Conservation (phyloP, 2,888 invertebrate species). For the Xestoiulus laeticollis region DNA sequence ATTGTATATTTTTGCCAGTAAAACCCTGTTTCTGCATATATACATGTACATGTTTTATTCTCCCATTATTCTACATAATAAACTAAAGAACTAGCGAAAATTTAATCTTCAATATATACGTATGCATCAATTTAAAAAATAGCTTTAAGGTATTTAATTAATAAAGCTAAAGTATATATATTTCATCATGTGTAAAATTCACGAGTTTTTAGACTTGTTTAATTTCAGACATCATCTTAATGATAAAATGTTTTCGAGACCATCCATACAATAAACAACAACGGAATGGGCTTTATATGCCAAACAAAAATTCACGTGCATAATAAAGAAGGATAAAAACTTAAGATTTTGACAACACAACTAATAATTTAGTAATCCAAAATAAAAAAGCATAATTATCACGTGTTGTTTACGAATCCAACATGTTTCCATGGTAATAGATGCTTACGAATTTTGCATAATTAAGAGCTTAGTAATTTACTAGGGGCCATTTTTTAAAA, state of each 20-base stretch:
- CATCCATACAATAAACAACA: not conserved
- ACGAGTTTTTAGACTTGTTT: not conserved
- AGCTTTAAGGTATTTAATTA: too few species aligned
- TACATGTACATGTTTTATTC: not conserved
- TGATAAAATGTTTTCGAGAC: not conserved
- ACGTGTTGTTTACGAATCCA: not conserved
- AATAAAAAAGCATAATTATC: not conserved
- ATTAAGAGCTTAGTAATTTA: not conserved
- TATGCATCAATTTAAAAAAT: too few species aligned
- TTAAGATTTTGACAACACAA: not conserved
- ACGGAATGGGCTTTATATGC: not conserved
- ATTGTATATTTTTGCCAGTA: not conserved
- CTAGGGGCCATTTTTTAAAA: not conserved
- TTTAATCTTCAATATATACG: too few species aligned
- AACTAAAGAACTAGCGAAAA: too few species aligned
- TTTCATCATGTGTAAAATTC: not conserved
- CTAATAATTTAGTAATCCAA: not conserved
- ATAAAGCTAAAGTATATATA: too few species aligned
- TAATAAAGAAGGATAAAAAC: not conserved
- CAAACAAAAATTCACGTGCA: not conserved
- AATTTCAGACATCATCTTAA: not conserved
- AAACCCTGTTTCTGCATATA: not conserved
- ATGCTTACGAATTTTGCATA: not conserved
- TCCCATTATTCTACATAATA: too few species aligned
- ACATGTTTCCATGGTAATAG: constrained; percentile 4